phyloP scores from a whole-genome alignment of 2,113 vertebrate genomes.

The Anser brachyrhynchus region DNA sequence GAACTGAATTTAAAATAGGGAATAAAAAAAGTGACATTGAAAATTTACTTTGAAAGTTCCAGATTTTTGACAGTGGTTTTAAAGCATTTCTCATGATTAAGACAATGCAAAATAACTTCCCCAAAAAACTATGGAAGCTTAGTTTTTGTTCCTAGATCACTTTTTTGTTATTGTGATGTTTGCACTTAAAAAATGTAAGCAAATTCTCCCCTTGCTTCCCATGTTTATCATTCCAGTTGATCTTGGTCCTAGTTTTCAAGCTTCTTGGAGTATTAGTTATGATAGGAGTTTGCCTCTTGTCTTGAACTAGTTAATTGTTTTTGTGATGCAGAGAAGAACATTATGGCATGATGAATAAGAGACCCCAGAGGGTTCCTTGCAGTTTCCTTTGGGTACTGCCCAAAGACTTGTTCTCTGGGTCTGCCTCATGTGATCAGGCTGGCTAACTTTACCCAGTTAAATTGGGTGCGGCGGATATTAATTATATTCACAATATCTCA shows the following conservation, averaged over 20 bases:
- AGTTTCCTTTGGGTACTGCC: slow-evolving; percentile 51
- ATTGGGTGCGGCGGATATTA: background rate
- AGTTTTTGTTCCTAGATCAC: background rate
- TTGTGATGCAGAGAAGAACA: background rate
- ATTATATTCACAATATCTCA: background rate
- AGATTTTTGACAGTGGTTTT: background rate
- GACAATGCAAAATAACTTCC: background rate
- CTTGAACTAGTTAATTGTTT: background rate
- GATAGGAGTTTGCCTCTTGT: background rate
- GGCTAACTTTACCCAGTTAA: background rate
- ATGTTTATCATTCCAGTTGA: background rate
- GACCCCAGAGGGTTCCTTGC: slow-evolving; percentile 19
- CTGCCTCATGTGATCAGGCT: background rate
- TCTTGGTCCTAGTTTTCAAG: background rate
- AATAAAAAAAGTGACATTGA: background rate
- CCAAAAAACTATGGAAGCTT: background rate
- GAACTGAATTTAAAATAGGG: background rate
- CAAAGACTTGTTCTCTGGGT: background rate
- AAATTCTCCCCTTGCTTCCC: background rate
- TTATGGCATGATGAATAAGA: background rate
- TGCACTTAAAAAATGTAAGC: background rate
- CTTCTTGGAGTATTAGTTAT: background rate
- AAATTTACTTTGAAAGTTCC: background rate
- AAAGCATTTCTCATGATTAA: background rate
- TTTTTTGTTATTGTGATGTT: background rate